Evolutionary conservation across 2,888 invertebrate genomes (phyloP), one percentile per base, ranked within the genome.

Genomic region (Mythimna ferrago): DNA sequence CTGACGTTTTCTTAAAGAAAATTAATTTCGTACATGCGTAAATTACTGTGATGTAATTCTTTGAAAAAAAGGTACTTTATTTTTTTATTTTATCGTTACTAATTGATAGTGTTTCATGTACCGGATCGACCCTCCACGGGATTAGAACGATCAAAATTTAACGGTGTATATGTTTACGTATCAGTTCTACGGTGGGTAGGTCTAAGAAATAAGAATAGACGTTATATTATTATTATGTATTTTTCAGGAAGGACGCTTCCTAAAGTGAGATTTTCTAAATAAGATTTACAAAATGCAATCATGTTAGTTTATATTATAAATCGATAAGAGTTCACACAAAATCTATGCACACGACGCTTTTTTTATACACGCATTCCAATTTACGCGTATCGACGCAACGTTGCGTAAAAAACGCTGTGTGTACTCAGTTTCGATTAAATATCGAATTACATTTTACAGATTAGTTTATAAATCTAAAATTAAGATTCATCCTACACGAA

Each of bases 401-500:
- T n/a, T 6, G 11, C 11, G 11, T 54, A 26, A 26, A 26, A 19
- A 26, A 11, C 54, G 54, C 21, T 21, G 11, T 26, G 21, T 19
- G 51, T 51, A 2, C 6, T 19, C 26, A 16, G 3, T 73, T 41
- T 65, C 10, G 10, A 48, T 21, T 19, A 74, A 51, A 26, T 44
- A 38, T 6, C 2, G 11, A 41, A 71, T 60, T 19, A 57, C 26
- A 38, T 48, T 48, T 73, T 48, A 48, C 19, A 48, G 4, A 21
- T 63, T 48, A n/a, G 2, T 62, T 32, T 54, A 14, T 38, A 38
- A 21, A 57, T 26, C 14, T 2, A 21, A 73, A n/a, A 35, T 54
- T 58, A 73, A 72, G 53, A 66, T n/a, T n/a, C 66, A 60, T 48
- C 44, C 10, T 32, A 53, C 14, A 35, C n/a, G 16, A 44, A 54